Percentiles rank a stretch among this genome's conserved stretches.
phyloP scores from a whole-genome alignment of 2,113 vertebrate species.

The Pogonocichla stellata region DNA sequence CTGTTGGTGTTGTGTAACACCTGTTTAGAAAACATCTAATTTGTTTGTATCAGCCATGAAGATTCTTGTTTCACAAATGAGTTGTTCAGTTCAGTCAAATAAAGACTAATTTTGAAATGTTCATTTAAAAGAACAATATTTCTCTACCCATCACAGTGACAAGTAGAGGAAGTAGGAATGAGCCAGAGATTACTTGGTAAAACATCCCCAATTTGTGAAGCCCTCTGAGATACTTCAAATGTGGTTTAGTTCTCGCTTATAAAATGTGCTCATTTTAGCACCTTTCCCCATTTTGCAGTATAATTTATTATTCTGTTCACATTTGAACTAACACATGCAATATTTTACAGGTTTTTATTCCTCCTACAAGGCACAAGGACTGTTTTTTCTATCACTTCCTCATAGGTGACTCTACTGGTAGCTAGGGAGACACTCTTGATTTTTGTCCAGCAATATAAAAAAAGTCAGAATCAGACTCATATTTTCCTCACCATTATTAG shows the following conservation, averaged over 20 bases:
- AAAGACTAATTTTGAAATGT: background rate
- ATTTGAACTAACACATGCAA: background rate
- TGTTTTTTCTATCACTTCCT: background rate
- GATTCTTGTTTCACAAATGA: background rate
- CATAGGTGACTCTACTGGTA: background rate
- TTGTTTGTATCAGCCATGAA: background rate
- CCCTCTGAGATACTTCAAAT: background rate
- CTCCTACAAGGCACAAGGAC: background rate
- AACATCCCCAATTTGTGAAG: background rate
- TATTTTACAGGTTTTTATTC: background rate
- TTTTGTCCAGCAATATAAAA: background rate
- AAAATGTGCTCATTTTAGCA: background rate
- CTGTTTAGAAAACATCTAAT: background rate
- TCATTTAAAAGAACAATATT: background rate
- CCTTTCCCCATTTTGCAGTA: background rate
- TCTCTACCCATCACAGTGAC: background rate
- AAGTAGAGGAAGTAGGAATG: background rate
- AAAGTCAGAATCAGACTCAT: background rate
- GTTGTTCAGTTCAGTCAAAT: background rate
- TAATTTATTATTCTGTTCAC: background rate
- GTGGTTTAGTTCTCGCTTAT: rapidly evolving
- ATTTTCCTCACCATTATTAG: background rate
- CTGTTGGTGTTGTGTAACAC: background rate
- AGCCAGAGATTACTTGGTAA: background rate
- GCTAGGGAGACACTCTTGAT: background rate